A percentile compares a stretch with the other conserved stretches of the same genome.
Evolutionary conservation across 2,113 vertebrate genomes (phyloP).

Genomic region (Datnioides undecimradiatus): DNA sequence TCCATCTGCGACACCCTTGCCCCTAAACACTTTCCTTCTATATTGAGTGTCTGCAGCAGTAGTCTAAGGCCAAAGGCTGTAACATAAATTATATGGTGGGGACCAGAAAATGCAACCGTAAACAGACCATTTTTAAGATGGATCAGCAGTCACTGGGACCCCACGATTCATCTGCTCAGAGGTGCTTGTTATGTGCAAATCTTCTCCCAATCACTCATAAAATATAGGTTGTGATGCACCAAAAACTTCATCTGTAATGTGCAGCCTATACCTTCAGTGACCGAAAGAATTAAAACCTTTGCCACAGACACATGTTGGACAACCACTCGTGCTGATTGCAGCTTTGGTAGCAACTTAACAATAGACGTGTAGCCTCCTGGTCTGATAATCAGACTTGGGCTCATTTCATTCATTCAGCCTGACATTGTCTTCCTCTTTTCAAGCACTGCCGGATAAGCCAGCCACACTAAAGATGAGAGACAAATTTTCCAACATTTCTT

Average conservation of each 20-base stretch:
- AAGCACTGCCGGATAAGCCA: too few species aligned
- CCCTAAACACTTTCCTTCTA: slow-evolving; percentile 27
- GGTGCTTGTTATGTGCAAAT: not conserved
- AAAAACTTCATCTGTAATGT: not conserved
- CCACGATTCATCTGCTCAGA: not conserved
- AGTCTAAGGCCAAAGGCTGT: not conserved
- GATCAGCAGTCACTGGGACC: not conserved
- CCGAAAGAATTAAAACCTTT: not conserved
- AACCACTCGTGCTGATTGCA: not conserved
- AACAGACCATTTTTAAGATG: slow-evolving; percentile 24
- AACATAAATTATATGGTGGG: slow-evolving; percentile 12
- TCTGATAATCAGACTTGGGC: not conserved
- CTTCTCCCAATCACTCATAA: slow-evolving; percentile 6
- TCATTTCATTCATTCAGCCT: not conserved
- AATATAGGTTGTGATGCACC: not conserved
- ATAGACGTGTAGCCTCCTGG: not conserved
- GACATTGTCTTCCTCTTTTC: not conserved
- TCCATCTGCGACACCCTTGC: slow-evolving; percentile 31
- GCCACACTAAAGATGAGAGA: too few species aligned
- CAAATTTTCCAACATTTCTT: too few species aligned
- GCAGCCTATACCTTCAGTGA: not conserved
- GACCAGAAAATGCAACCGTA: slow-evolving; percentile 27
- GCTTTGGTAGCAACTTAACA: not conserved
- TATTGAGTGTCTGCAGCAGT: slow-evolving; percentile 7
- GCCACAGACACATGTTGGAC: not conserved